Conservation (phyloP, 2,888 invertebrate species). For the Notodonta dromedarius region DNA sequence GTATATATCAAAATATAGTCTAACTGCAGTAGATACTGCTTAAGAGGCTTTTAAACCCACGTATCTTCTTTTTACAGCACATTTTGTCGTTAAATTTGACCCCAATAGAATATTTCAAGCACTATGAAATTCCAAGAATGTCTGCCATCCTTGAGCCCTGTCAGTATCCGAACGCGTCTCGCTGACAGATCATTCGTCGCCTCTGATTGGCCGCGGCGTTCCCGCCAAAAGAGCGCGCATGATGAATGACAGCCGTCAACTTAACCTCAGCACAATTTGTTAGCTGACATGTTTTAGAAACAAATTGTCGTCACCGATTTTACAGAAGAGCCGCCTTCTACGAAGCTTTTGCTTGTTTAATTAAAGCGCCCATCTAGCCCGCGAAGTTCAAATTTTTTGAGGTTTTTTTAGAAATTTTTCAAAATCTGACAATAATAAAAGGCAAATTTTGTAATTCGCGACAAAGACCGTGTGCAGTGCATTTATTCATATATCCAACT, state of each 20-base stretch:
- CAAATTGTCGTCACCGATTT: conserved; percentile 44
- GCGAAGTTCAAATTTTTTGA: no score
- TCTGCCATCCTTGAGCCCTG: conserved; percentile 25
- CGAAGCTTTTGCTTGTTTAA: conserved; percentile 24
- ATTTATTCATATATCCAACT: no score
- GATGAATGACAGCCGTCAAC: conserved; percentile 73
- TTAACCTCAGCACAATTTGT: conserved; percentile 63
- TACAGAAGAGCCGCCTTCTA: conserved; percentile 17
- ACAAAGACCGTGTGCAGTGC: no score
- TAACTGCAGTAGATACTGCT: no score
- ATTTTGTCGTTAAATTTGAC: background rate
- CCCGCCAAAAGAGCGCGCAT: conserved; percentile 60
- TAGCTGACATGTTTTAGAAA: conserved; percentile 63
- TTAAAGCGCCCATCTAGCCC: no score
- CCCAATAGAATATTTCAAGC: conserved; percentile 4
- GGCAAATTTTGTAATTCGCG: no score
- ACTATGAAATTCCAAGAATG: background rate
- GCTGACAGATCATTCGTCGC: conserved; percentile 70
- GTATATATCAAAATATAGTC: background rate
- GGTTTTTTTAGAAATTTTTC: no score
- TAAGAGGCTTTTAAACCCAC: no score
- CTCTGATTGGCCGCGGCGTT: conserved; percentile 68
- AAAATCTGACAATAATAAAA: no score
- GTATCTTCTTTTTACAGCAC: no score
- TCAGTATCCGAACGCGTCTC: conserved; percentile 37